These are phyloP conservation scores for Lycodopsis pacificus DNA, from an alignment of 2,797 vertebrate genomes.

Conservation along the genomic window DNA sequence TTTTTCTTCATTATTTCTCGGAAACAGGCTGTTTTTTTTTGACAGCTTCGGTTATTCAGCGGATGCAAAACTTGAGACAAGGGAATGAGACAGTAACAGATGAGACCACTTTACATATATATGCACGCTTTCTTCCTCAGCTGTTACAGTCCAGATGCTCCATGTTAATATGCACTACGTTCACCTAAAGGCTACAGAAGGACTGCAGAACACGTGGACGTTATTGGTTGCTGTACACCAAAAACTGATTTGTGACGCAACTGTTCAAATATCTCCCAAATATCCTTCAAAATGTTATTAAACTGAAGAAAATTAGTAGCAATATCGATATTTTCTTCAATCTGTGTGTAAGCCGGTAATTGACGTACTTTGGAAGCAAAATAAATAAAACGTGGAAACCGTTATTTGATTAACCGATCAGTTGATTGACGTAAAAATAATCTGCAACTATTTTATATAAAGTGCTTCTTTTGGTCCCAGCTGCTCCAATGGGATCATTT, in stretches of 20 bases:
- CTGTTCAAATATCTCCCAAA: not conserved
- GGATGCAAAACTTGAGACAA: not conserved
- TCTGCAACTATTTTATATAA: not conserved
- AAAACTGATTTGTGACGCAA: not conserved
- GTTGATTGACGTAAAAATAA: not conserved
- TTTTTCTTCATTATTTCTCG: not conserved
- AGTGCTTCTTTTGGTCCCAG: not conserved
- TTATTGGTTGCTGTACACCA: not conserved
- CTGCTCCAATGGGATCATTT: not conserved
- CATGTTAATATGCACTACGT: not conserved
- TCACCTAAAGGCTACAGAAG: not conserved
- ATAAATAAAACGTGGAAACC: not conserved
- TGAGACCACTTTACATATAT: constrained; percentile 9
- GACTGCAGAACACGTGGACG: not conserved
- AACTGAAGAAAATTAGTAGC: not conserved
- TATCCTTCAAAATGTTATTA: not conserved
- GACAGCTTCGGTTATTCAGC: constrained; percentile 14
- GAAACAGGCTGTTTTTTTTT: constrained; percentile 9
- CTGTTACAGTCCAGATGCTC: not conserved
- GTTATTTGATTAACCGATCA: not conserved
- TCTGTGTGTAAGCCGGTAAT: not conserved
- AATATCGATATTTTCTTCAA: not conserved
- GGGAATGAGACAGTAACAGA: not conserved
- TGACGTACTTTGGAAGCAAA: not conserved
- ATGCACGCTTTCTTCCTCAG: not conserved